Percentiles rank a stretch among this genome's conserved stretches.
Conservation (phyloP, 2,797 vertebrate species). For the Luscinia megarhynchos region DNA sequence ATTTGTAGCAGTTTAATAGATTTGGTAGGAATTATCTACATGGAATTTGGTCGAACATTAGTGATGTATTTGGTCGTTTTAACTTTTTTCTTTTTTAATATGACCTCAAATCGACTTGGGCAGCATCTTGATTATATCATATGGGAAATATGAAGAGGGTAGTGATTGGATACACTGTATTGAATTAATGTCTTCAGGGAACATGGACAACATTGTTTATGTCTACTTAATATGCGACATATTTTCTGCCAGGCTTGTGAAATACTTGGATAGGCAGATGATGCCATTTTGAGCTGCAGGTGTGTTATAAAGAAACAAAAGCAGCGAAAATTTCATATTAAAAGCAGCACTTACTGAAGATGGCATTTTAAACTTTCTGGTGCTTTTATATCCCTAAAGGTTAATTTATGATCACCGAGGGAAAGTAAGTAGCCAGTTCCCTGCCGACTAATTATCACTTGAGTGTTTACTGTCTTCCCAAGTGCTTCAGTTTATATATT, state of each 20-base stretch:
- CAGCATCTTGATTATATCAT: not conserved
- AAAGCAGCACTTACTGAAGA: not conserved
- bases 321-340: not conserved
- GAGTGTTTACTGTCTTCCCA: constrained; percentile 20
- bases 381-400: not conserved
- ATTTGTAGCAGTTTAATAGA: not conserved
- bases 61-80: not conserved
- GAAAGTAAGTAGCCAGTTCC: constrained; percentile 28
- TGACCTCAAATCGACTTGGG: not conserved
- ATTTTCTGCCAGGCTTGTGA: not conserved
- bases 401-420: not conserved
- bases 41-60: not conserved
- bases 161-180: not conserved
- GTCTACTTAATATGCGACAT: not conserved
- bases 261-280: not conserved
- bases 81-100: not conserved
- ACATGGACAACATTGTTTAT: not conserved
- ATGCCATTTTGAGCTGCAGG: not conserved
- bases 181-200: not conserved
- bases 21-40: not conserved
- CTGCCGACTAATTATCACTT: not conserved
- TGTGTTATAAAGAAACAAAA: not conserved
- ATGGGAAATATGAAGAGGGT: not conserved
- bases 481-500: constrained; percentile 15
- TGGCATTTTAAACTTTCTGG: not conserved